These are phyloP conservation scores for Pygocentrus nattereri DNA, from an alignment of 2,797 vertebrate genomes.

Conservation along the genomic window DNA sequence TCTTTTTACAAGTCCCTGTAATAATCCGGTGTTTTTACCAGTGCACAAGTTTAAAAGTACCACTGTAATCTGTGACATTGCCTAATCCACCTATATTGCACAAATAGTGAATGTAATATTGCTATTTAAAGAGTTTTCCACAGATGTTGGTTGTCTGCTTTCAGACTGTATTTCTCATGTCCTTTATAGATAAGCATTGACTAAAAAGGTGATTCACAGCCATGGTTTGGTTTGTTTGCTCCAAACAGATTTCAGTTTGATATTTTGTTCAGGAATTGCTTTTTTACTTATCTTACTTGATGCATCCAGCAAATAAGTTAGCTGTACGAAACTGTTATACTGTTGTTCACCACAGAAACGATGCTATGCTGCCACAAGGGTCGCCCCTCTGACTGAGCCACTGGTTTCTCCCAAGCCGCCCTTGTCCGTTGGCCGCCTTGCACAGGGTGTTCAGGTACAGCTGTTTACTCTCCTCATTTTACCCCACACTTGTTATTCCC, in stretches of 20 bases:
- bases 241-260: not conserved
- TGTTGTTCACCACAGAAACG: slow-evolving; percentile 68
- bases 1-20: too few relatives aligned
- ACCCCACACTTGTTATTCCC: not conserved
- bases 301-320: too few relatives aligned
- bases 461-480: not conserved
- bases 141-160: not conserved
- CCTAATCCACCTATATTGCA: not conserved
- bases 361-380: slow-evolving; percentile 73
- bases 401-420: slow-evolving; percentile 48
- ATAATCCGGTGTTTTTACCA: too few relatives aligned
- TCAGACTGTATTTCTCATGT: not conserved
- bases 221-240: not conserved
- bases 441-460: slow-evolving; percentile 2
- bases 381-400: slow-evolving; percentile 65
- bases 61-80: not conserved
- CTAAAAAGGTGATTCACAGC: not conserved
- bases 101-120: not conserved
- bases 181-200: not conserved
- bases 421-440: not conserved
- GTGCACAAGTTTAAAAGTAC: too few relatives aligned
- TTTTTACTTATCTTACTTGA: too few relatives aligned
- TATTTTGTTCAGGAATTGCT: not conserved
- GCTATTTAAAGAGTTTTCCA: not conserved
- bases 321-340: not conserved